These are phyloP conservation scores for Pilophorus perplexus DNA, from an alignment of 2,888 invertebrate species.

Conservation along the genomic window DNA sequence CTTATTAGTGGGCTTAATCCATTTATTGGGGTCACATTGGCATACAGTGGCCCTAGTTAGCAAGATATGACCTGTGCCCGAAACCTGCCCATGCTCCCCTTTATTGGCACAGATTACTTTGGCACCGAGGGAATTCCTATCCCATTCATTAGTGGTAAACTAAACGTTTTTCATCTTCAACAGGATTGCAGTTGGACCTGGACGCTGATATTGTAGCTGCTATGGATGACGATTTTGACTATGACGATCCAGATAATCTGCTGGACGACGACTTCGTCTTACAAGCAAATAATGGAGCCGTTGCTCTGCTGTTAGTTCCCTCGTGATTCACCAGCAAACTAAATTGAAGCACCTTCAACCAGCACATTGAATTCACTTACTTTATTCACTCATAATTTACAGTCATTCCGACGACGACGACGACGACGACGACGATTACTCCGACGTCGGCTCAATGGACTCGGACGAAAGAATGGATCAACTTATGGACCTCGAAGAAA, in stretches of 20 bases:
- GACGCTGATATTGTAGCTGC: constrained; percentile 93
- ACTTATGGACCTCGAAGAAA: constrained; percentile 66
- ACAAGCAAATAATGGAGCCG: constrained; percentile 66
- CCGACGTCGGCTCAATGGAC: constrained; percentile 50
- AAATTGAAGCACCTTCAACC: background rate
- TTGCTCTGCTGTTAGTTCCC: background rate
- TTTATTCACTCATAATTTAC: background rate
- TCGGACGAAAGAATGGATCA: constrained; percentile 55
- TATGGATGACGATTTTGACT: constrained; percentile 89
- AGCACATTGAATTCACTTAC: background rate
- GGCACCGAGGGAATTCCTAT: too few relatives aligned
- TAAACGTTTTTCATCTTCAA: too few relatives aligned
- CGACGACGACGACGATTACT: constrained; percentile 52
- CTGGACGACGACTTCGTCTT: constrained; percentile 91
- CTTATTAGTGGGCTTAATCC: too few relatives aligned
- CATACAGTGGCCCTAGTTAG: too few relatives aligned
- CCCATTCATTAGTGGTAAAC: too few relatives aligned
- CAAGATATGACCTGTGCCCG: too few relatives aligned
- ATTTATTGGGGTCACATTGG: too few relatives aligned
- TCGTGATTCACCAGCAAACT: background rate
- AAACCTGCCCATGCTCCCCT: too few relatives aligned
- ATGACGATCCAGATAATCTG: constrained; percentile 74
- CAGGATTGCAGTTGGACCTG: constrained; percentile 66
- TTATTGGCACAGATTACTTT: background rate
- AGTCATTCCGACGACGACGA: background rate